Percentiles rank a stretch among this genome's conserved stretches.
Evolutionary conservation across 2,888 invertebrate genomes (phyloP).

Genomic region (Elgonia sp.): DNA sequence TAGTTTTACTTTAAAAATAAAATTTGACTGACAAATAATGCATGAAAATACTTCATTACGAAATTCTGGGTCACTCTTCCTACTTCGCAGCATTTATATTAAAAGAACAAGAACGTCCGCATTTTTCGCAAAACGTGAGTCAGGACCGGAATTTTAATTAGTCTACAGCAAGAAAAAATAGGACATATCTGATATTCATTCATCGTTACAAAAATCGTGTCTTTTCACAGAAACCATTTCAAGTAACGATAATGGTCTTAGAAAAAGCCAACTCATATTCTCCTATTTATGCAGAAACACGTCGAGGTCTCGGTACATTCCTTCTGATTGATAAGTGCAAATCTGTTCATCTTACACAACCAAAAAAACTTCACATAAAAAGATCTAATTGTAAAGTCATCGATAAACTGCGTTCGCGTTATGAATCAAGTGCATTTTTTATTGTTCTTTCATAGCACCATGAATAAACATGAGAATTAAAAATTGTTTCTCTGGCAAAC

Average conservation of each 20-base stretch:
- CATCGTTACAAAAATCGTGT: background rate
- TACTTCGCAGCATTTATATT: background rate
- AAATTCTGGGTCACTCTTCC: conserved; percentile 51
- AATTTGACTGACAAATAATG: background rate
- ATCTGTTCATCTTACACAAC: background rate
- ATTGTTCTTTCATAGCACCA: background rate
- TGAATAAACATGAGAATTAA: conserved; percentile 53
- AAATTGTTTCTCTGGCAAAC: background rate
- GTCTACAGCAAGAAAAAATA: conserved; percentile 22
- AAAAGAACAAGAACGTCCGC: conserved; percentile 55
- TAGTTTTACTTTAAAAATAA: background rate
- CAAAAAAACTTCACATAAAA: background rate
- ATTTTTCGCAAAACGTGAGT: conserved; percentile 57
- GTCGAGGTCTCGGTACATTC: conserved; percentile 52
- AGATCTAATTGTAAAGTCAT: conserved; percentile 34
- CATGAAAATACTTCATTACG: conserved; percentile 25
- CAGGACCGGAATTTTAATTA: conserved; percentile 42
- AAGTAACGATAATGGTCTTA: background rate
- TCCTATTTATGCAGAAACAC: conserved; percentile 52
- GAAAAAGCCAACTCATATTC: conserved; percentile 25
- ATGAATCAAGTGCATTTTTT: conserved; percentile 39
- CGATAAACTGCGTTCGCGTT: background rate
- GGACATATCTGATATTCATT: conserved; percentile 50
- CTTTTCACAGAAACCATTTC: conserved; percentile 29
- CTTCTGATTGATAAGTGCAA: conserved; percentile 31